A percentile compares a stretch with the other conserved stretches of the same genome.
Evolutionary conservation across 2,797 vertebrate genomes (phyloP).

Genomic region (Fringilla coelebs): DNA sequence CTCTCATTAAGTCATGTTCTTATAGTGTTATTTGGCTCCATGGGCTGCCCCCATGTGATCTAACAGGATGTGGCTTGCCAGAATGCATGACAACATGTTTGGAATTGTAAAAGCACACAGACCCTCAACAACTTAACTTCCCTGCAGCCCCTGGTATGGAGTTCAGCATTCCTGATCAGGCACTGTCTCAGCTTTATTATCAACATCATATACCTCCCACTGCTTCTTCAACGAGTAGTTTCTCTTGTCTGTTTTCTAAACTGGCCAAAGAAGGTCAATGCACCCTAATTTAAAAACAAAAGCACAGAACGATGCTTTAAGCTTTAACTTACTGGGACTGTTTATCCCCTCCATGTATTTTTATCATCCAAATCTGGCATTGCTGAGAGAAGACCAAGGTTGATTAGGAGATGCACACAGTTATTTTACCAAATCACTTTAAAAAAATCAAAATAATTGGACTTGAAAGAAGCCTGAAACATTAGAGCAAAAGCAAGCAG

Average conservation of each 20-base stretch:
- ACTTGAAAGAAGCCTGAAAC: slow-evolving; percentile 12
- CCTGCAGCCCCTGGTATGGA: neutral
- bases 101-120: slow-evolving; percentile 18
- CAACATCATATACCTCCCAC: neutral
- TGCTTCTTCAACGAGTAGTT: neutral
- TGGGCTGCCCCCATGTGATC: neutral
- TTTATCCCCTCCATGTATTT: neutral
- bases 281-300: slow-evolving; percentile 14
- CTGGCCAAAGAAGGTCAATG: neutral
- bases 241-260: neutral
- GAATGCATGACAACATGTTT: neutral
- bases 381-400: neutral
- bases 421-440: neutral
- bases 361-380: neutral
- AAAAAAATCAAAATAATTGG: neutral
- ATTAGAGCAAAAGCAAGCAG: slow-evolving; percentile 4
- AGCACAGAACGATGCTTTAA: neutral
- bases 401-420: neutral
- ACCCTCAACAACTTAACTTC: neutral
- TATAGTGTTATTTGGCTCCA: neutral
- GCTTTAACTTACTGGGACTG: neutral
- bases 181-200: neutral
- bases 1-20: slow-evolving; percentile 38
- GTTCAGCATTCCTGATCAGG: neutral
- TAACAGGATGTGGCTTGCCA: slow-evolving; percentile 39